Evolutionary conservation across 2,113 vertebrate genomes (phyloP).

Genomic region (Mustelus asterias): DNA sequence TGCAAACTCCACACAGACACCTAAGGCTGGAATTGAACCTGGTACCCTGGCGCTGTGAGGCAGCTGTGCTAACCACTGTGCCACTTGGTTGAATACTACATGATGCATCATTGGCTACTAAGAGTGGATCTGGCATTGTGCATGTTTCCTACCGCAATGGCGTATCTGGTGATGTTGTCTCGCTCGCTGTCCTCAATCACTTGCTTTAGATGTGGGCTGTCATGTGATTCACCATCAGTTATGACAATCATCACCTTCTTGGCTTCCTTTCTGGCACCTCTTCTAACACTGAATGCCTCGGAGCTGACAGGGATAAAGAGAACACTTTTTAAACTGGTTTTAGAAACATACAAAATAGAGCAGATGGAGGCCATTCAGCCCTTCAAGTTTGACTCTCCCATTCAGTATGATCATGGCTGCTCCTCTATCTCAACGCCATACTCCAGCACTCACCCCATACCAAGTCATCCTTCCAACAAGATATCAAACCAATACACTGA

Average conservation of each 20-base stretch:
- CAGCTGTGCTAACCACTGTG: no score
- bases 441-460: no score
- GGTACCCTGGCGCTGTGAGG: neutral
- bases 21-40: no score
- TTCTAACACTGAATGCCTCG: constrained; percentile 78
- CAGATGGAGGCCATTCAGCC: no score
- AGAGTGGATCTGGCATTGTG: neutral
- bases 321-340: neutral
- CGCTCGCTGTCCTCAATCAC: constrained; percentile 77
- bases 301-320: constrained; percentile 54
- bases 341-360: no score
- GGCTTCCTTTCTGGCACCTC: constrained; percentile 80
- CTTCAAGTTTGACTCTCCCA: no score
- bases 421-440: no score
- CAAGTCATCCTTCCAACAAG: neutral
- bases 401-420: no score
- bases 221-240: constrained; percentile 93
- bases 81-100: no score
- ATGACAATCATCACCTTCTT: constrained; percentile 97
- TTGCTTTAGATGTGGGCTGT: constrained; percentile 77
- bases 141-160: constrained; percentile 74
- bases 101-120: no score
- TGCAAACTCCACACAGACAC: no score
- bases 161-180: constrained; percentile 90
- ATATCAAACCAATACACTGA: neutral